Evolutionary conservation across 2,113 vertebrate genomes (phyloP).

Genomic region (Mirounga angustirostris): DNA sequence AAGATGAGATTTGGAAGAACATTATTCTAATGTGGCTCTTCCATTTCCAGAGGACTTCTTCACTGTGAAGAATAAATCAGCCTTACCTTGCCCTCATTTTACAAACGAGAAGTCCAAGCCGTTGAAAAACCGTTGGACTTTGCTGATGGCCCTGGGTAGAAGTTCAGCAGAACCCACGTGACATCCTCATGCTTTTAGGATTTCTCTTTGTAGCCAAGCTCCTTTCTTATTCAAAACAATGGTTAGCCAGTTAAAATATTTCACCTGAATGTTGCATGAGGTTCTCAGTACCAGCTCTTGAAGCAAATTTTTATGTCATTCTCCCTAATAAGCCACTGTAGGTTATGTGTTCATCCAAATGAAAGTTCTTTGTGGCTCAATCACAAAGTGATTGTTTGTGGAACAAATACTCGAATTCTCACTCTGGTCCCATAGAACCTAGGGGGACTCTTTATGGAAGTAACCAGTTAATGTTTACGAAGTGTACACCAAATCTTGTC

Average conservation of each 20-base stretch:
- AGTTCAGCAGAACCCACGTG: background rate
- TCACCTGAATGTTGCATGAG: background rate
- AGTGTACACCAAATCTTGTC: background rate
- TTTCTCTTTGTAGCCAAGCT: background rate
- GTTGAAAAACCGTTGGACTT: background rate
- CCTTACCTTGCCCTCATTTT: slow-evolving; percentile 26
- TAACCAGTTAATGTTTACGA: background rate
- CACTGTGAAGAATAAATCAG: background rate
- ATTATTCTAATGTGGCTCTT: slow-evolving; percentile 34
- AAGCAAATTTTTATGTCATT: background rate
- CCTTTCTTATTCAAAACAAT: background rate
- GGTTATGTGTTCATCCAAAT: slow-evolving; percentile 13
- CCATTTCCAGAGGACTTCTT: background rate
- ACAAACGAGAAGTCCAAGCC: slow-evolving; percentile 7
- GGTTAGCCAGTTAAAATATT: background rate
- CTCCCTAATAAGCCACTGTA: background rate
- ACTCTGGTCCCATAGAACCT: background rate
- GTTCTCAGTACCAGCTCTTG: background rate
- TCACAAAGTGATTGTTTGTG: background rate
- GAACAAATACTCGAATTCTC: background rate
- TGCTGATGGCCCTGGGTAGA: background rate
- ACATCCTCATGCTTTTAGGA: background rate
- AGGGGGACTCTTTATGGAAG: background rate
- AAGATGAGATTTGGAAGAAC: background rate
- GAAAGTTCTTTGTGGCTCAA: background rate